phyloP scores from a whole-genome alignment of 2,888 invertebrate species.

The Nemurella pictetii region DNA sequence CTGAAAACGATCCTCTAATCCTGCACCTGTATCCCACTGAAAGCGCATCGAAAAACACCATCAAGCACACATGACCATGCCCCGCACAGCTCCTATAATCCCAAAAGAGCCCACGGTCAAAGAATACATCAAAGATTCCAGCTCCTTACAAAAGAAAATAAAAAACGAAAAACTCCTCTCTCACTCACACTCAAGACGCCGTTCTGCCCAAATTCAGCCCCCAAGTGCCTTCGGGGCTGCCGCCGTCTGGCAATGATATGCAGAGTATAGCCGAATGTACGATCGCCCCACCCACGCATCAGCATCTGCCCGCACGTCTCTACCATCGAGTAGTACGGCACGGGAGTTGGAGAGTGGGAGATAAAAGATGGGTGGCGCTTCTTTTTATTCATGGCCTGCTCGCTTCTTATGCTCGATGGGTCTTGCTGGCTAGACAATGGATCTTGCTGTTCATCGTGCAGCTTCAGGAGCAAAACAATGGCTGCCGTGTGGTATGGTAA shows the following conservation, averaged over 20 bases:
- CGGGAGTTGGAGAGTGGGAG: background rate
- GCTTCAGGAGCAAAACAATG: background rate
- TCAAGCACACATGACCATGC: background rate
- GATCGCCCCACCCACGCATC: background rate
- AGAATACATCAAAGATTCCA: background rate
- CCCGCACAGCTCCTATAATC: background rate
- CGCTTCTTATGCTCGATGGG: background rate
- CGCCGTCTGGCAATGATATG: background rate
- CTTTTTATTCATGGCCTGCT: background rate
- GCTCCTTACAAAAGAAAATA: no score
- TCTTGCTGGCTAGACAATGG: conserved; percentile 2
- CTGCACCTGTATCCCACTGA: background rate
- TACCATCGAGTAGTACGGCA: background rate
- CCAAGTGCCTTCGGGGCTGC: background rate
- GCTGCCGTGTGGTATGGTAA: background rate
- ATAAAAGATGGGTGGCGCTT: conserved; percentile 5
- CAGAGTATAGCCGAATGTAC: background rate
- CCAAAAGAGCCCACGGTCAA: background rate
- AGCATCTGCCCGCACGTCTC: background rate
- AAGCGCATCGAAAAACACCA: background rate
- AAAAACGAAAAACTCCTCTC: background rate
- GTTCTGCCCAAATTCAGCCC: background rate
- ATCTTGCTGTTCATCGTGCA: background rate
- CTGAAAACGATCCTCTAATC: background rate
- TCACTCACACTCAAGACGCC: background rate